Percentiles rank a stretch among this genome's conserved stretches.
Conservation (phyloP, 1,140 invertebrate species). For the Drosophila tropicalis region DNA sequence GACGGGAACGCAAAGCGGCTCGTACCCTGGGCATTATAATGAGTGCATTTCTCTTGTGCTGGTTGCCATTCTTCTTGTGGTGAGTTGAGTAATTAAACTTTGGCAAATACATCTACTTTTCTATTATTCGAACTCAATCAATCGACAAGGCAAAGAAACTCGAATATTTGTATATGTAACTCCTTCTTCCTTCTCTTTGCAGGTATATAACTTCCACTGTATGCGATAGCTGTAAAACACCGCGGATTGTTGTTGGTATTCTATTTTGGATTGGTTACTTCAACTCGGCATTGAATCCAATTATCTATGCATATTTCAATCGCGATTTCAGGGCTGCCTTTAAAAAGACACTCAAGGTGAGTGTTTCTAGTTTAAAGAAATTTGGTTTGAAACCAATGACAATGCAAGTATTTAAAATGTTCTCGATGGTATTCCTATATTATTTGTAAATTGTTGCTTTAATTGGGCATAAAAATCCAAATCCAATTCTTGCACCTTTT, state of each 20-base stretch:
- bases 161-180: constrained; percentile 9
- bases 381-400: background rate
- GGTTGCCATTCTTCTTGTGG: constrained; percentile 97
- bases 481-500: constrained; percentile 35
- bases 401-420: background rate
- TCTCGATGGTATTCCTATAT: constrained; percentile 69
- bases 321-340: constrained; percentile 97
- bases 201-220: constrained; percentile 94
- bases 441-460: constrained; percentile 59
- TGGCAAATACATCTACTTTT: background rate
- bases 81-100: constrained; percentile 65
- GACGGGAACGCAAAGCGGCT: constrained; percentile 96
- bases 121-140: background rate
- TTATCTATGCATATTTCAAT: constrained; percentile 99
- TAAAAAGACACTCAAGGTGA: constrained; percentile 94
- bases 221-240: constrained; percentile 87
- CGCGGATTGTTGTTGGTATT: constrained; percentile 88
- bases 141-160: background rate
- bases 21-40: constrained; percentile 97
- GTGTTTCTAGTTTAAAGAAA: constrained; percentile 18
- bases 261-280: constrained; percentile 99
- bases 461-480: constrained; percentile 40
- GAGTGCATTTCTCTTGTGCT: constrained; percentile 96
- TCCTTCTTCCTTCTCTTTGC: background rate
- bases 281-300: constrained; percentile 97